A percentile compares a stretch with the other conserved stretches of the same genome.
Evolutionary conservation across 2,797 vertebrate species (phyloP).

Genomic region (Sternotherus odoratus): DNA sequence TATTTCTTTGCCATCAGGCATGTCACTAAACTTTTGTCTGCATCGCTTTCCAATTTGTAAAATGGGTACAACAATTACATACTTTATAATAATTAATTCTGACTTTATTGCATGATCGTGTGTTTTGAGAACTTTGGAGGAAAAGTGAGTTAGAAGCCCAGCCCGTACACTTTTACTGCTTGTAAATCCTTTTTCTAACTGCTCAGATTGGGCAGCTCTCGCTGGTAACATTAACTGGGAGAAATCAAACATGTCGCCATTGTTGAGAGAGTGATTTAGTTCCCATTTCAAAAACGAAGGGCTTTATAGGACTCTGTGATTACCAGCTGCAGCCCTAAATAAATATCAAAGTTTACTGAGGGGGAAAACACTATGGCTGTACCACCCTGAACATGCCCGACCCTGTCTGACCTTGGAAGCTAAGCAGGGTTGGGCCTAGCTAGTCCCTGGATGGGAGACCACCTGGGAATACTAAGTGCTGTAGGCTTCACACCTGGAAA

Average conservation of each 20-base stretch:
- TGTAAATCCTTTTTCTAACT: not conserved
- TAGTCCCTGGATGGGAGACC: no score
- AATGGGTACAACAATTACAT: not conserved
- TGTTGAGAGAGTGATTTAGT: slow-evolving; percentile 43
- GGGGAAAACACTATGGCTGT: no score
- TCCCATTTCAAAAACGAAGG: slow-evolving; percentile 24
- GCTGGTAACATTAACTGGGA: slow-evolving; percentile 50
- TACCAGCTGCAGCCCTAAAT: not conserved
- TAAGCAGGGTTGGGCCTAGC: no score
- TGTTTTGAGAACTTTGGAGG: not conserved
- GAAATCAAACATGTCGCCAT: slow-evolving; percentile 15
- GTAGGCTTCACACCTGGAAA: no score
- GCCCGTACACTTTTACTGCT: not conserved
- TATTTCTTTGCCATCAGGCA: not conserved
- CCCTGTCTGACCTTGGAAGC: no score
- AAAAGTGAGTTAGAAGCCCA: slow-evolving; percentile 1
- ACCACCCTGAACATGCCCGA: no score
- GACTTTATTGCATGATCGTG: not conserved
- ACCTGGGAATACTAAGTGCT: no score
- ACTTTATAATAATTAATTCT: not conserved
- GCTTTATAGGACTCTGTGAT: slow-evolving; percentile 39
- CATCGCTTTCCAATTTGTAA: not conserved
- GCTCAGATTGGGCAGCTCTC: slow-evolving; percentile 11
- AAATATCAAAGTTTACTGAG: slow-evolving; percentile 5
- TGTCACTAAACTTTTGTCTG: not conserved